phyloP scores from a whole-genome alignment of 2,113 vertebrate species.

The Donacobius atricapilla region DNA sequence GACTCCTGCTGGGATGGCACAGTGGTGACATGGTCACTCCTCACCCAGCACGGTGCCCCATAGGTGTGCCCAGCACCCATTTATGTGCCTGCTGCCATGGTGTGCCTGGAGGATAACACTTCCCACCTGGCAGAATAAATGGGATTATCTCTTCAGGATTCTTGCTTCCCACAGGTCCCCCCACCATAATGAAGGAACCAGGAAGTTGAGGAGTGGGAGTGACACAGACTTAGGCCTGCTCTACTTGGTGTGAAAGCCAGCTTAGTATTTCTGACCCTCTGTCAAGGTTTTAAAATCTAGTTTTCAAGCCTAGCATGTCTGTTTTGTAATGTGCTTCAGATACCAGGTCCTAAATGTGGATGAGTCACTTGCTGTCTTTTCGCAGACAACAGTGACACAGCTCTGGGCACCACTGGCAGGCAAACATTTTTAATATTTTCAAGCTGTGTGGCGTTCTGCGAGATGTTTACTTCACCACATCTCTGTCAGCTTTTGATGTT shows the following conservation, averaged over 20 bases:
- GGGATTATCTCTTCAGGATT: neutral
- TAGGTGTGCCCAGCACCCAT: fast-evolving
- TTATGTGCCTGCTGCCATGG: neutral
- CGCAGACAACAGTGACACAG: neutral
- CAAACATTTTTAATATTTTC: neutral
- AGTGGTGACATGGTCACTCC: neutral
- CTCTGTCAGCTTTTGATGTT: neutral
- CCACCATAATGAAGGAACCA: neutral
- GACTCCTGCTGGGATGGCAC: neutral
- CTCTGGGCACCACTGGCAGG: neutral
- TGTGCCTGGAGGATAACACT: too few relatives aligned
- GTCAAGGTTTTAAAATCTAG: neutral
- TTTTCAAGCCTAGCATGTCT: neutral
- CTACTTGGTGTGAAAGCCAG: neutral
- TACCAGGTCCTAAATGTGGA: neutral
- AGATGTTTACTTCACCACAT: neutral
- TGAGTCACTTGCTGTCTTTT: neutral
- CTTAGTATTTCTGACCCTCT: neutral
- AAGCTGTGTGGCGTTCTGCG: neutral
- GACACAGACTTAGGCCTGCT: neutral
- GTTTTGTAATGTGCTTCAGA: neutral
- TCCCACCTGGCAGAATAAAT: neutral
- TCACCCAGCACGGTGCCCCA: too few relatives aligned
- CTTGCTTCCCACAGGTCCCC: neutral
- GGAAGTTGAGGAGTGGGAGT: neutral